Evolutionary conservation across 2,888 invertebrate genomes (phyloP).

Genomic region (Nomada ferruginata): DNA sequence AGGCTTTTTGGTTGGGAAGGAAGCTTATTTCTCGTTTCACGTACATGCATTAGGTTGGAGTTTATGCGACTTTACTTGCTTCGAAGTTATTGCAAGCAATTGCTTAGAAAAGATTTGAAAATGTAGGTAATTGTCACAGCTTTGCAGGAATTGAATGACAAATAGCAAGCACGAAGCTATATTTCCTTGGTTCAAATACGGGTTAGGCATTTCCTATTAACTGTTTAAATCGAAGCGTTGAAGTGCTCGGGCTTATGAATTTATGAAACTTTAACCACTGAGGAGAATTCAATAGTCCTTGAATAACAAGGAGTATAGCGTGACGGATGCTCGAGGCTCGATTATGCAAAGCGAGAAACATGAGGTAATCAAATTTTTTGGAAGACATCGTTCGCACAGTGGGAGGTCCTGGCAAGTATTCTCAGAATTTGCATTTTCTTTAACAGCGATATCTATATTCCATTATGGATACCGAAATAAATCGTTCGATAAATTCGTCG

Average conservation of each 20-base stretch:
- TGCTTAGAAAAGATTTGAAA: too few species aligned
- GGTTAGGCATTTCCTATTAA: too few species aligned
- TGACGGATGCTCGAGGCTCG: not conserved
- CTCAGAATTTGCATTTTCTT: not conserved
- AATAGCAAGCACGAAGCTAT: too few species aligned
- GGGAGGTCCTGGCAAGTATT: slow-evolving; percentile 15
- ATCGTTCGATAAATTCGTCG: not conserved
- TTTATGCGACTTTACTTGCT: too few species aligned
- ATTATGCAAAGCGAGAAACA: slow-evolving; percentile 1
- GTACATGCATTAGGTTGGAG: too few species aligned
- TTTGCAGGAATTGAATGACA: too few species aligned
- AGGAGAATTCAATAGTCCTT: not conserved
- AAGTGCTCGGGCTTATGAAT: not conserved
- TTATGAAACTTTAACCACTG: not conserved
- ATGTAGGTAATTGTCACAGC: too few species aligned
- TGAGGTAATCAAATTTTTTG: not conserved
- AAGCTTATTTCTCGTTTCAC: not conserved
- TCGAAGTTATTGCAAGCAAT: too few species aligned
- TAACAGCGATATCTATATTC: not conserved
- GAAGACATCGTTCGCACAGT: not conserved
- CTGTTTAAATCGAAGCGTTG: too few species aligned
- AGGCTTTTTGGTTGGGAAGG: not conserved
- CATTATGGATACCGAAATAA: too few species aligned
- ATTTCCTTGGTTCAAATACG: too few species aligned
- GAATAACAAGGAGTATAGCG: not conserved